These are phyloP conservation scores for Psammodynastes pulverulentus DNA, from an alignment of 2,113 vertebrate species.

Conservation along the genomic window DNA sequence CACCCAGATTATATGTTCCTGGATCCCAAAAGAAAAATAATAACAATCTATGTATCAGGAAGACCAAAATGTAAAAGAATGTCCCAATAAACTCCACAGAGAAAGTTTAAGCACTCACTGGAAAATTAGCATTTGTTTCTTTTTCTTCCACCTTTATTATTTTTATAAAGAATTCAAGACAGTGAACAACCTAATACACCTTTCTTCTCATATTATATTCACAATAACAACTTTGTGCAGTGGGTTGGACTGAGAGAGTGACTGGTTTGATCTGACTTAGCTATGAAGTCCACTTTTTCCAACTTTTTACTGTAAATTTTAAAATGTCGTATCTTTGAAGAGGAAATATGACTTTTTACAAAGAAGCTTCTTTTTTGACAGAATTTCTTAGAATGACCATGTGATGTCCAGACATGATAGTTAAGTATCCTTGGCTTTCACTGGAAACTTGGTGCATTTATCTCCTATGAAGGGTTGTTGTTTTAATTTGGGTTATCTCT, in stretches of 20 bases:
- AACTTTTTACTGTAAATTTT: neutral
- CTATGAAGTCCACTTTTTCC: neutral
- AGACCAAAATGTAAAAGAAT: neutral
- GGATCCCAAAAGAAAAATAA: neutral
- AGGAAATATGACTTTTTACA: neutral
- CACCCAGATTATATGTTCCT: slow-evolving; percentile 6
- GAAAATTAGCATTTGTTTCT: neutral
- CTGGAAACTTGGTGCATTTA: neutral
- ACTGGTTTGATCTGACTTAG: neutral
- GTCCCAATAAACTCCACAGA: neutral
- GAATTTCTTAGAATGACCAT: neutral
- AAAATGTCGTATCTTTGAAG: neutral
- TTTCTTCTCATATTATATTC: neutral
- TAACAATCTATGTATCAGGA: neutral
- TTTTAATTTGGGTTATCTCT: neutral
- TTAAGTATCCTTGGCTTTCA: neutral
- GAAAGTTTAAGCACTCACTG: neutral
- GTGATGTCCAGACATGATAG: neutral
- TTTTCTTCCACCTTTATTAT: neutral
- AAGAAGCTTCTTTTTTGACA: neutral
- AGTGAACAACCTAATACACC: neutral
- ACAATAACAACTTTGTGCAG: neutral
- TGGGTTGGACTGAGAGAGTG: neutral
- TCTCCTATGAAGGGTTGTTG: neutral
- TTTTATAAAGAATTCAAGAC: neutral